Percentiles rank a stretch among this genome's conserved stretches.
Conservation (phyloP, 2,888 invertebrate species). For the Cepaea hortensis region DNA sequence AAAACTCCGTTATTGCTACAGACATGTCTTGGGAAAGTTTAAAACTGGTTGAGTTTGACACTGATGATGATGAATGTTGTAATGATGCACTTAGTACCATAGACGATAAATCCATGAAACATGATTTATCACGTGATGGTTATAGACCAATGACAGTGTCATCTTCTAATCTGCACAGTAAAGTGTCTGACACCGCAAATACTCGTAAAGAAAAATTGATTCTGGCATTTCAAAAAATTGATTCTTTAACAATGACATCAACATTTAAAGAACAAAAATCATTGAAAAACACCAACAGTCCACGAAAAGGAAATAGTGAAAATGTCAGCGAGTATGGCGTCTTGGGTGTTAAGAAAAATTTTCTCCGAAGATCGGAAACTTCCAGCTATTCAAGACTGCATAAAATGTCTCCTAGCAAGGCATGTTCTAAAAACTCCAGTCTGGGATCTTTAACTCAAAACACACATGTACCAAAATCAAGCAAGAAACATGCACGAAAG, state of each 20-base stretch:
- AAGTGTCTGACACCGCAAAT: background rate
- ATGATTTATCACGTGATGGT: background rate
- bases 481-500: background rate
- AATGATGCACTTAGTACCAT: background rate
- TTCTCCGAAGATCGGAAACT: background rate
- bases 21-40: background rate
- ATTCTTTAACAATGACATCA: background rate
- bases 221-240: background rate
- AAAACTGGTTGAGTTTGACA: background rate
- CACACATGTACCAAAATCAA: background rate
- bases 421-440: no score
- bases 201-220: background rate
- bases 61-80: background rate
- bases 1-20: background rate
- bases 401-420: background rate
- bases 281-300: no score
- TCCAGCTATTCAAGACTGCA: background rate
- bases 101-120: background rate
- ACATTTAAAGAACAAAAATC: no score
- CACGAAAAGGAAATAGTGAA: background rate
- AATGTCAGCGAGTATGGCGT: background rate
- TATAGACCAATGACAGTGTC: background rate
- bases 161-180: no score
- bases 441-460: no score
- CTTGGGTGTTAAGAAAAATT: background rate